Evolutionary conservation across 2,113 vertebrate species (phyloP).

Genomic region (Aegotheles bennettii): DNA sequence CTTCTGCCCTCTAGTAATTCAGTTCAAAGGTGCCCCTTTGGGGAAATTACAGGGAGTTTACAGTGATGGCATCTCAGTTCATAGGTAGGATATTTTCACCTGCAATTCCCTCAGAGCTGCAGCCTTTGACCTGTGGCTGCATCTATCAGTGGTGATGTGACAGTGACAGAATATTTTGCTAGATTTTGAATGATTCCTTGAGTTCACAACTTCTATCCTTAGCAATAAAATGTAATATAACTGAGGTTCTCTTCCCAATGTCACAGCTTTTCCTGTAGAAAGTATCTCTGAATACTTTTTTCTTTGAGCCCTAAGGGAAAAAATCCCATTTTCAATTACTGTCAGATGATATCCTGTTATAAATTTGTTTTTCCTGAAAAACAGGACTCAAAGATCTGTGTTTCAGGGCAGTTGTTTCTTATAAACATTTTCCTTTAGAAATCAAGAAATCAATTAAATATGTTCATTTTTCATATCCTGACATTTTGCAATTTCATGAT

Average conservation of each 20-base stretch:
- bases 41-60: conserved; percentile 42
- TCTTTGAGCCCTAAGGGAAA: background rate
- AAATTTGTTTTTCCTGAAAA: conserved; percentile 9
- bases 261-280: background rate
- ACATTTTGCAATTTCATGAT: background rate
- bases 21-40: conserved; percentile 31
- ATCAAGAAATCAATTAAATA: background rate
- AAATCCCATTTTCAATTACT: background rate
- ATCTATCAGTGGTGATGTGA: conserved; percentile 82
- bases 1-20: conserved; percentile 12
- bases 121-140: conserved; percentile 80
- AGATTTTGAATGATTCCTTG: conserved; percentile 66
- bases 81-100: conserved; percentile 57
- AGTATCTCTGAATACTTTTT: background rate
- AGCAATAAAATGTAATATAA: conserved; percentile 39
- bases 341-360: background rate
- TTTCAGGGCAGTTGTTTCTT: background rate
- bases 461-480: background rate
- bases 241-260: background rate
- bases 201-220: conserved; percentile 67
- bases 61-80: conserved; percentile 38
- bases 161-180: conserved; percentile 74
- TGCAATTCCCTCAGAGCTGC: conserved; percentile 71
- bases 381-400: background rate
- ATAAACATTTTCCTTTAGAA: background rate